These are phyloP conservation scores for Lutraria lutraria DNA, from an alignment of 2,888 invertebrate genomes.

Conservation along the genomic window DNA sequence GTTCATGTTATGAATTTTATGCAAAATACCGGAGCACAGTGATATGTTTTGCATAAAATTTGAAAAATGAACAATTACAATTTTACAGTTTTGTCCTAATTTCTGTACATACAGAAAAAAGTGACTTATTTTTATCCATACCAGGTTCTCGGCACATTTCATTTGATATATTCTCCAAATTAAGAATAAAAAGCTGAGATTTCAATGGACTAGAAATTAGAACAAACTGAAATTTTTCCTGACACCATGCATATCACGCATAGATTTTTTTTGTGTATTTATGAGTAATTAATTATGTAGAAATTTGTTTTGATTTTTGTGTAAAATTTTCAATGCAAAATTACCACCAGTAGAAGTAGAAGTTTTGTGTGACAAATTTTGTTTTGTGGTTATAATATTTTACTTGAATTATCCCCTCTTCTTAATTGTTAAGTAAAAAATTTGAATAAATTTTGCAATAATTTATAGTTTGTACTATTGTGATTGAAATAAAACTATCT, in stretches of 20 bases:
- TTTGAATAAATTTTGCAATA: neutral
- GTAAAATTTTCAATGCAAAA: slow-evolving; percentile 21
- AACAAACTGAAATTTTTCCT: too few species aligned
- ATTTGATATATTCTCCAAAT: too few species aligned
- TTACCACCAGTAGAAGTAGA: neutral
- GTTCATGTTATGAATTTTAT: too few species aligned
- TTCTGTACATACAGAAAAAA: too few species aligned
- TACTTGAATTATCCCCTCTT: neutral
- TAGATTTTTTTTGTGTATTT: neutral
- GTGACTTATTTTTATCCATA: too few species aligned
- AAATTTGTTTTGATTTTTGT: neutral
- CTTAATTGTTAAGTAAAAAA: neutral
- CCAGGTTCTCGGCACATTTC: too few species aligned
- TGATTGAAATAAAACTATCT: slow-evolving; percentile 14
- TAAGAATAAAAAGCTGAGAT: too few species aligned
- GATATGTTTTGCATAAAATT: too few species aligned
- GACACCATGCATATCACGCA: neutral
- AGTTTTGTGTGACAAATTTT: slow-evolving; percentile 4
- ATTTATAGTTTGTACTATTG: slow-evolving; percentile 20
- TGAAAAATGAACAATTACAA: too few species aligned
- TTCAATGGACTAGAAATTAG: too few species aligned
- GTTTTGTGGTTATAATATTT: neutral
- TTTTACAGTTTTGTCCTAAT: too few species aligned
- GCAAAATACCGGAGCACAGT: too few species aligned
- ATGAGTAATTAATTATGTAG: neutral